phyloP scores from a whole-genome alignment of 2,797 vertebrate genomes.

The Lerista edwardsae region DNA sequence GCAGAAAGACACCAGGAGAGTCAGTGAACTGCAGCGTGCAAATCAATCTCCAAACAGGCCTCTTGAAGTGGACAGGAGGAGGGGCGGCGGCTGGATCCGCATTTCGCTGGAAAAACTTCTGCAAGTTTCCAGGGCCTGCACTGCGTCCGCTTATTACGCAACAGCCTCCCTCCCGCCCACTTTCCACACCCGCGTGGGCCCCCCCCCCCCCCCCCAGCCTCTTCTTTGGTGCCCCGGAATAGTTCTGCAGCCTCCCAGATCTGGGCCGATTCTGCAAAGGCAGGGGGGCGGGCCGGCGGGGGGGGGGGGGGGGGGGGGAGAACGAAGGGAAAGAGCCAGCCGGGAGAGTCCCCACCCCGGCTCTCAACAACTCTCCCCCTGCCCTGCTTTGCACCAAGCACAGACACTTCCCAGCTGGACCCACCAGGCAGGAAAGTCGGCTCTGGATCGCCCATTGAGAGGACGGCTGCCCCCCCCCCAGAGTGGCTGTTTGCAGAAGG shows the following conservation, averaged over 20 bases:
- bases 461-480: too few relatives aligned
- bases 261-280: too few relatives aligned
- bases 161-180: neutral
- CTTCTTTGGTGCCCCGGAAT: neutral
- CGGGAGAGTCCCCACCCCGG: neutral
- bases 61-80: neutral
- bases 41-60: neutral
- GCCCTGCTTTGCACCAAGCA: neutral
- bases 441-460: neutral
- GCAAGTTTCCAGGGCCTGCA: neutral
- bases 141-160: neutral
- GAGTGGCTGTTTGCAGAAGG: too few relatives aligned
- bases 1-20: neutral
- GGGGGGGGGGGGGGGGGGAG: neutral
- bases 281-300: neutral
- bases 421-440: neutral
- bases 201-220: neutral
- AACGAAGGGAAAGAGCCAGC: neutral
- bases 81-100: neutral
- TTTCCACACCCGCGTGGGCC: neutral
- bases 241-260: neutral
- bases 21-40: neutral
- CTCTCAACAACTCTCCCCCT: neutral
- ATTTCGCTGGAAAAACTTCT: neutral
- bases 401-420: neutral